Base-by-base conservation (phyloP, 2,888 invertebrate genomes). In the Tridacna gigas region DNA sequence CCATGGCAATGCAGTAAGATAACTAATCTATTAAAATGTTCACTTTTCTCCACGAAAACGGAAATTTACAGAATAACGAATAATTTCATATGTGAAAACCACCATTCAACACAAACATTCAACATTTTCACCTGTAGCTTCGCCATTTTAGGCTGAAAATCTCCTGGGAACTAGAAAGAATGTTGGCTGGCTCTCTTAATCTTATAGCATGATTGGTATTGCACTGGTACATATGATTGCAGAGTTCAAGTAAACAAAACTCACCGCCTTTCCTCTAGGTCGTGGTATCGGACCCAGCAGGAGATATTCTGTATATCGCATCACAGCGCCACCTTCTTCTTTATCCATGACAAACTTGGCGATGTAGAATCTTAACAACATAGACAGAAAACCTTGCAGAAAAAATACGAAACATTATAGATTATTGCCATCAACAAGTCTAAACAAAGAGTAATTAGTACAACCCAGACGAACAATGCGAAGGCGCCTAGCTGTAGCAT, bases 241-340 rank as follows among this genome's bases (percentile, higher is more conserved):
- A 56, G 56, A 9, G 9, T 56, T 56, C 20, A 63, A 22, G 12
- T 37, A 37, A 37, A 37, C 37, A 37, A 7, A 37, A 28, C 51
- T 71, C 22, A 71, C 71, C 26, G 25, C 0, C 51, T 71, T 48
- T 47, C 47, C 47, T 25, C 15, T n/a, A 45, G 48, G 47, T 51
- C 22, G 48, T 4, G 48, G 71, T 51, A 71, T 18, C n/a, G 71
- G 71, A 0, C 71, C 71, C 4, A 25, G 71, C 0, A 71, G 47
- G 22, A 71, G 48, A 22, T 71, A 71, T 47, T 18, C 25, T 15
- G 71, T 71, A 48, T 71, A 71, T 51, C 71, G 22, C 71, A 71
- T 51, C 20, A 51, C 51, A 18, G 22, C 26, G 1, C 71, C 51
- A 26, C 25, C 51, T 25, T 51, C 26, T 51, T 71, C 71, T 48